Evolutionary conservation across 1,140 invertebrate genomes (phyloP).

Genomic region (Dufourea novaeangliae): DNA sequence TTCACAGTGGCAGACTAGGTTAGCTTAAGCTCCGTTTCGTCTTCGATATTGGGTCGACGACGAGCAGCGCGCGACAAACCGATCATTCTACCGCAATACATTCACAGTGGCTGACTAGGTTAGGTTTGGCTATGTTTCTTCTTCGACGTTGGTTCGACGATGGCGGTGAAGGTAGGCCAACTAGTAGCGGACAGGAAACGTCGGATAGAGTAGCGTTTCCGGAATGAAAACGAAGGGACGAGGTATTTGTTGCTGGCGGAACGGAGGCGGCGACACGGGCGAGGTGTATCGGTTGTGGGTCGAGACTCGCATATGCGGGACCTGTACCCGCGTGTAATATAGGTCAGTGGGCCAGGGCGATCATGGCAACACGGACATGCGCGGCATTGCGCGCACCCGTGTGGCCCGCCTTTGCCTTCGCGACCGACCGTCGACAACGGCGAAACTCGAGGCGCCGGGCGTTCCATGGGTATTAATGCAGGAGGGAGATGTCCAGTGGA

Average conservation of each 20-base stretch:
- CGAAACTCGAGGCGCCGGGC: no score
- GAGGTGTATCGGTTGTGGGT: constrained; percentile 71
- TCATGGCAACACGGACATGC: constrained; percentile 80
- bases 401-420: constrained; percentile 21
- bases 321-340: constrained; percentile 79
- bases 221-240: constrained; percentile 17
- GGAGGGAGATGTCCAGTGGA: no score
- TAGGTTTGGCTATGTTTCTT: no score
- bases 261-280: constrained; percentile 52
- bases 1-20: no score
- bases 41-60: no score
- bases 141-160: no score
- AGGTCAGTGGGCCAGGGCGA: constrained; percentile 82
- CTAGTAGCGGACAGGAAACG: constrained; percentile 31
- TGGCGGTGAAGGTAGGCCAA: no score
- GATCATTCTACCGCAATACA: no score
- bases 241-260: background rate
- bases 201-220: background rate
- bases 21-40: no score
- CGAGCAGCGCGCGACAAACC: background rate
- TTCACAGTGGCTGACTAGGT: no score
- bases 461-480: no score
- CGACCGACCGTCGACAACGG: background rate
- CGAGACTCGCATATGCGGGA: constrained; percentile 75
- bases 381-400: constrained; percentile 64